Evolutionary conservation across 2,113 vertebrate species (phyloP).

Genomic region (Acanthochromis polyacanthus): DNA sequence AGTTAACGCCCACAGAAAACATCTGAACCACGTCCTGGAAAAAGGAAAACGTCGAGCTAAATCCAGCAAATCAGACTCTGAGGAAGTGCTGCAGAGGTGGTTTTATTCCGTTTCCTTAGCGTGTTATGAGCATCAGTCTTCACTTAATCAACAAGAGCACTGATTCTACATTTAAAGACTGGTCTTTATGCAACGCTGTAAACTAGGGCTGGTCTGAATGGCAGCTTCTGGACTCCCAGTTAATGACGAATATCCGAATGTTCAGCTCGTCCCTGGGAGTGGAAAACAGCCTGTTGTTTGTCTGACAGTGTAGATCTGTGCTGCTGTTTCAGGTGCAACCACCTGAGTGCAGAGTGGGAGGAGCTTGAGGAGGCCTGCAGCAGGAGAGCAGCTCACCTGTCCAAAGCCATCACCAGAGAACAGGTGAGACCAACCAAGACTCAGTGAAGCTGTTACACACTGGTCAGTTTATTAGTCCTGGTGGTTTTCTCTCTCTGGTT

Average conservation of each 20-base stretch:
- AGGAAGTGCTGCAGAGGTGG: slow-evolving; percentile 81
- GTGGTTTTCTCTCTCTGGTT: too few relatives aligned
- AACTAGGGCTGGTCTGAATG: too few relatives aligned
- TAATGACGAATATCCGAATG: too few relatives aligned
- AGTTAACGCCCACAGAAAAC: slow-evolving; percentile 85
- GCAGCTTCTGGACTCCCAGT: too few relatives aligned
- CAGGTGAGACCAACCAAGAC: slow-evolving; percentile 82
- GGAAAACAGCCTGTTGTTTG: too few relatives aligned
- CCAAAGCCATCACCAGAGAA: slow-evolving; percentile 84
- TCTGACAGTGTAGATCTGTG: neutral
- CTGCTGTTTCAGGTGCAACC: slow-evolving; percentile 57
- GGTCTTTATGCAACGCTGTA: too few relatives aligned
- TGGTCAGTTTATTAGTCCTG: too few relatives aligned
- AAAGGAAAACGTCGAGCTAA: slow-evolving; percentile 82
- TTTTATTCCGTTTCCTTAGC: too few relatives aligned
- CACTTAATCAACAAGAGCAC: too few relatives aligned
- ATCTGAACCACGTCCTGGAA: slow-evolving; percentile 83
- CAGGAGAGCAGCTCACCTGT: slow-evolving; percentile 81
- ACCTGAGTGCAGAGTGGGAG: slow-evolving; percentile 85
- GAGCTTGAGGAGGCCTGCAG: slow-evolving; percentile 86
- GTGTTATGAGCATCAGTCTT: neutral
- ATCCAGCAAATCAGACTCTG: slow-evolving; percentile 77
- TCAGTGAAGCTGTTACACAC: too few relatives aligned
- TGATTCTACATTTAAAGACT: too few relatives aligned
- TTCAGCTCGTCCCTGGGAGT: too few relatives aligned